Evolutionary conservation across 2,797 vertebrate genomes (phyloP), one percentile per base, ranked within the genome.

Genomic region (Phylloscopus collybita): DNA sequence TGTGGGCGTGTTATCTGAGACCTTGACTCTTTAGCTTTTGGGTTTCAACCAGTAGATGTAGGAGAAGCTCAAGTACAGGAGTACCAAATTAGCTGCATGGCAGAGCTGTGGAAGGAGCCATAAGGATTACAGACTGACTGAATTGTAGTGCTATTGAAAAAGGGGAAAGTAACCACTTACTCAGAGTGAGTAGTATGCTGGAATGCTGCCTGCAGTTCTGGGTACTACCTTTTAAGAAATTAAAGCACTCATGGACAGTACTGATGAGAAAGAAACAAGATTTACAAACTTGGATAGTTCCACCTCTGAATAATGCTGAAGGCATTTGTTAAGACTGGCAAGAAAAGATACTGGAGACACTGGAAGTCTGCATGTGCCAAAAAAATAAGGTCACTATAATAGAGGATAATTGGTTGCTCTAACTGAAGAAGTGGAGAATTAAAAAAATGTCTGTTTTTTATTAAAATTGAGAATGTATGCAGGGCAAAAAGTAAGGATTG

Each of bases 21-120:
- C 57, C 9, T 60, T 74, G 19, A 60, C 4, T 5, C 45, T 67
- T 60, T 3, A 14, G 20, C 57, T 79, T 87, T 79, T 71, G 47
- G 67, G 23, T 70, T 36, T 65, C 25, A 80, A 36, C 42, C 27
- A 53, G 1, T 76, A 32, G 1, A 9, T 5, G 12, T 11, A 40
- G 47, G 32, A 82, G n/a, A 42, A 66, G 49, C 34, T 90, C 10
- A 57, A 34, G 32, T 56, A 59, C 8, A 4, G 1, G 7, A 72
- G 4, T 67, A 34, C 4, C 5, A 23, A 40, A 60, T 65, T 72
- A 9, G 10, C 30, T 72, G 15, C 0, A 0, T 36, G 32, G 12
- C 45, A 61, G 50, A 61, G 50, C 50, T 69, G 32, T 40, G 42
- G 53, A 32, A 78, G 42, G n/a, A 91, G 13, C 50, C 1, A 0